A percentile compares a stretch with the other conserved stretches of the same genome.
Evolutionary conservation across 2,888 invertebrate species (phyloP).

Genomic region (Drosophila cognata): DNA sequence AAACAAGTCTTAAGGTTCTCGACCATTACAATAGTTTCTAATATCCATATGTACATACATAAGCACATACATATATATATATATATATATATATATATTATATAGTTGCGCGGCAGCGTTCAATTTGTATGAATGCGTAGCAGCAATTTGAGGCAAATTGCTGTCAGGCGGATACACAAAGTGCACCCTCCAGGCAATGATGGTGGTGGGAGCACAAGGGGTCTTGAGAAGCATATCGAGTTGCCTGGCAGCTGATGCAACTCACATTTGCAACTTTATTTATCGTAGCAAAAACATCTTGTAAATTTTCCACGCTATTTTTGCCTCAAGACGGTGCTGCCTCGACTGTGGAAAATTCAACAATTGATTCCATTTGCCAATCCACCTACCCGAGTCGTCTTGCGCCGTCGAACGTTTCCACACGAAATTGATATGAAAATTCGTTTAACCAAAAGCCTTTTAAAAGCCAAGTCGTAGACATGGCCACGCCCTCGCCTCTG

Average conservation of each 20-base stretch:
- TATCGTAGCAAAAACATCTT: slow-evolving; percentile 80
- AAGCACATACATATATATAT: slow-evolving; percentile 1
- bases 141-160: slow-evolving; percentile 77
- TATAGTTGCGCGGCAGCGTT: slow-evolving; percentile 29
- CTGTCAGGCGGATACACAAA: slow-evolving; percentile 52
- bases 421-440: slow-evolving; percentile 78
- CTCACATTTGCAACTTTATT: slow-evolving; percentile 79
- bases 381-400: slow-evolving; percentile 40
- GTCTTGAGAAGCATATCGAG: slow-evolving; percentile 10
- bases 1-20: slow-evolving; percentile 73
- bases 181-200: slow-evolving; percentile 30
- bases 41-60: slow-evolving; percentile 13
- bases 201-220: not conserved
- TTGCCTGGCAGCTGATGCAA: slow-evolving; percentile 66
- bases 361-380: slow-evolving; percentile 78
- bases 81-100: not conserved
- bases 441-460: slow-evolving; percentile 74
- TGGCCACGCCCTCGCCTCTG: slow-evolving; percentile 58
- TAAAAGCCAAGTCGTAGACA: slow-evolving; percentile 29
- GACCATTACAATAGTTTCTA: slow-evolving; percentile 63
- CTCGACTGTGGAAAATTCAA: slow-evolving; percentile 64
- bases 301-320: slow-evolving; percentile 77
- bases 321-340: slow-evolving; percentile 54
- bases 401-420: slow-evolving; percentile 23
- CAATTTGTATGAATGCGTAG: slow-evolving; percentile 75